Percentiles rank a stretch among this genome's conserved stretches.
phyloP scores from a whole-genome alignment of 2,888 invertebrate genomes.

The Loripinus fragilis region DNA sequence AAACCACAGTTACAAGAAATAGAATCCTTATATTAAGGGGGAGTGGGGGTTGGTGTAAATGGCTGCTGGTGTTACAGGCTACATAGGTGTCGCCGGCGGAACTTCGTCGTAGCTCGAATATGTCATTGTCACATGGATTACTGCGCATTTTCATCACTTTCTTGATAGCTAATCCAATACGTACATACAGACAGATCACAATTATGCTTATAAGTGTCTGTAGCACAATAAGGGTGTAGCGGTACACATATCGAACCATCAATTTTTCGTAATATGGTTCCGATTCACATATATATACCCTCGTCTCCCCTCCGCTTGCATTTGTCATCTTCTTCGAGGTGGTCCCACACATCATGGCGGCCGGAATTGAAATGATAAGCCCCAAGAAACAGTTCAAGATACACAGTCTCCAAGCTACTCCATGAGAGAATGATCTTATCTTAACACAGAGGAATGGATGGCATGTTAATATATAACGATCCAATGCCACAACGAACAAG shows the following conservation, averaged over 20 bases:
- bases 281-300: constrained; percentile 40
- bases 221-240: constrained; percentile 27
- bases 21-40: constrained; percentile 49
- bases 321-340: constrained; percentile 29
- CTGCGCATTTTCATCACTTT: constrained; percentile 41
- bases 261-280: constrained; percentile 38
- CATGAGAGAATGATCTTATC: constrained; percentile 39
- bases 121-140: background rate
- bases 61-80: background rate
- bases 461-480: constrained; percentile 52
- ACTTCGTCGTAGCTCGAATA: background rate
- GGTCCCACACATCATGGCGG: constrained; percentile 53
- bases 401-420: constrained; percentile 41
- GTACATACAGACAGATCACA: constrained; percentile 43
- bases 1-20: constrained; percentile 51
- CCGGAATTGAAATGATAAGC: constrained; percentile 44
- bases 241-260: constrained; percentile 34
- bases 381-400: constrained; percentile 39
- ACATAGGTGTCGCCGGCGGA: background rate
- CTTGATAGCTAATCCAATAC: constrained; percentile 42
- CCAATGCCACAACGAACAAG: constrained; percentile 44
- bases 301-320: constrained; percentile 12
- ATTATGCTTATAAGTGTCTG: constrained; percentile 35
- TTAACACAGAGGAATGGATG: constrained; percentile 45
- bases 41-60: constrained; percentile 27